Evolutionary conservation across 2,797 vertebrate genomes (phyloP).

Genomic region (Cyprinella venusta): DNA sequence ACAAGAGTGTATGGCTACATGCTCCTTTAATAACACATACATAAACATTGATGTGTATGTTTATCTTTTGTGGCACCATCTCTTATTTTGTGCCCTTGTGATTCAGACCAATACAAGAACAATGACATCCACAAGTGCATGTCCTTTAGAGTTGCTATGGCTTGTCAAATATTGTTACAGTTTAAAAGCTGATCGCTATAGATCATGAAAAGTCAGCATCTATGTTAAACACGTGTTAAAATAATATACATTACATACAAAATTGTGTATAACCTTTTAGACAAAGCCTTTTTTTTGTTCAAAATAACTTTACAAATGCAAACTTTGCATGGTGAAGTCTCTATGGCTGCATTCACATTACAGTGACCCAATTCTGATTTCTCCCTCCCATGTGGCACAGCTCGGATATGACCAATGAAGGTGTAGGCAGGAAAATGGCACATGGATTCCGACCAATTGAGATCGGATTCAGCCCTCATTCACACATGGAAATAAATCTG

Average conservation of each 20-base stretch:
- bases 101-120: conserved; percentile 33
- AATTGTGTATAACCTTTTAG: background rate
- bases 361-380: too few relatives aligned
- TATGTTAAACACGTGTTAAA: background rate
- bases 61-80: conserved; percentile 46
- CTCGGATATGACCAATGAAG: background rate
- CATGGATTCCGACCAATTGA: background rate
- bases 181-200: background rate
- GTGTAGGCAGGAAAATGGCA: background rate
- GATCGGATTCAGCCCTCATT: background rate
- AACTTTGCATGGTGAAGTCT: background rate
- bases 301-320: background rate
- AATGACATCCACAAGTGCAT: conserved; percentile 16
- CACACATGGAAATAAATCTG: background rate
- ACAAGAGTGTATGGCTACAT: conserved; percentile 42
- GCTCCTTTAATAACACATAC: conserved; percentile 44
- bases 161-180: conserved; percentile 25
- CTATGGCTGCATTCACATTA: too few relatives aligned
- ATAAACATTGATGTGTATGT: conserved; percentile 51
- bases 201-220: background rate
- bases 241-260: background rate
- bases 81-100: conserved; percentile 4
- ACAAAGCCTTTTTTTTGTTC: background rate
- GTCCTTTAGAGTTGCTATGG: conserved; percentile 32
- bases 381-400: background rate